These are phyloP conservation scores for Lysandra bellargus DNA, from an alignment of 2,888 invertebrate species.

Conservation along the genomic window DNA sequence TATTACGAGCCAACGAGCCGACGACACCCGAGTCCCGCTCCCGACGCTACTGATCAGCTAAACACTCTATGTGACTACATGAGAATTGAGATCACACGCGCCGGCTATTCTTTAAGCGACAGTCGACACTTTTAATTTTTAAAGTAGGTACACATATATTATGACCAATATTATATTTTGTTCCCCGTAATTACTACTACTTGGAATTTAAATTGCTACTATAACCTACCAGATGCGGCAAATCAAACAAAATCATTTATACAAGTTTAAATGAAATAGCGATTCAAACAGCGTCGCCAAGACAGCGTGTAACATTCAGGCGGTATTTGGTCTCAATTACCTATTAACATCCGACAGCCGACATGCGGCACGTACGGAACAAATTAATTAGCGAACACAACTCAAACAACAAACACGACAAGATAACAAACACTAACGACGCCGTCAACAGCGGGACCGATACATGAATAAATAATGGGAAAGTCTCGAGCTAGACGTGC, in stretches of 20 bases:
- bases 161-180: too few relatives aligned
- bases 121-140: neutral
- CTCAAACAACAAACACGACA: constrained; percentile 26
- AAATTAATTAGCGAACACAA: constrained; percentile 23
- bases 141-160: neutral
- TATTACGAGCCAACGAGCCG: neutral
- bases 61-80: neutral
- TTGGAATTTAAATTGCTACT: too few relatives aligned
- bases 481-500: constrained; percentile 2
- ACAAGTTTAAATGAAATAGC: neutral
- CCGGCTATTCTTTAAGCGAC: neutral
- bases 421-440: constrained; percentile 26
- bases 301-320: neutral
- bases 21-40: neutral
- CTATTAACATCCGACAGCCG: constrained; percentile 10
- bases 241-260: neutral
- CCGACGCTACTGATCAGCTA: neutral
- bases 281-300: neutral
- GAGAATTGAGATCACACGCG: neutral
- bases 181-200: too few relatives aligned
- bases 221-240: neutral
- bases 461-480: constrained; percentile 18
- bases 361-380: constrained; percentile 13
- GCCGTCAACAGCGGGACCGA: constrained; percentile 18
- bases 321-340: constrained; percentile 16